These are phyloP conservation scores for Subacronicta megacephala DNA, from an alignment of 2,888 invertebrate species.

Conservation along the genomic window DNA sequence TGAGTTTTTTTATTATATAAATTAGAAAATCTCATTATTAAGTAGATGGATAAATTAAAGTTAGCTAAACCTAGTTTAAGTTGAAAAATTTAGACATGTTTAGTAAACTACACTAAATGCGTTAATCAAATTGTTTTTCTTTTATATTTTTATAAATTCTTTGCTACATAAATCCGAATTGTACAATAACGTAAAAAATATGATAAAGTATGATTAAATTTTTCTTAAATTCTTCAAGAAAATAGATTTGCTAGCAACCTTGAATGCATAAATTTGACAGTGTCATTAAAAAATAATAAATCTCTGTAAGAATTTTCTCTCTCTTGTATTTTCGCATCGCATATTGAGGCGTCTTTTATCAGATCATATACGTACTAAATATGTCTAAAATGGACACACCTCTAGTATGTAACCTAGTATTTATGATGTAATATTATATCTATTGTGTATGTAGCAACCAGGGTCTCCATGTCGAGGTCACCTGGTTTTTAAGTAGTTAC, in stretches of 20 bases:
- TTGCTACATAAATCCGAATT: not conserved
- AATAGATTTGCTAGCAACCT: too few relatives aligned
- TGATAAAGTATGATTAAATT: too few relatives aligned
- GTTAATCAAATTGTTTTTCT: not conserved
- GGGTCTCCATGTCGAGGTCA: constrained; percentile 8
- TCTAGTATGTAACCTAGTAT: constrained; percentile 41
- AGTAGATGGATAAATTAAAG: constrained; percentile 38
- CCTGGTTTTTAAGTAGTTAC: constrained; percentile 34
- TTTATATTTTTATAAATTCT: too few relatives aligned
- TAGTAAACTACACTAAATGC: constrained; percentile 20
- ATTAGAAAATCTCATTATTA: constrained; percentile 32
- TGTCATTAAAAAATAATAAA: too few relatives aligned
- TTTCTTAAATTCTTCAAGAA: too few relatives aligned
- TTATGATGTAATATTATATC: constrained; percentile 44
- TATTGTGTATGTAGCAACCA: constrained; percentile 18
- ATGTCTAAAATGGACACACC: constrained; percentile 22
- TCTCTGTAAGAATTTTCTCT: too few relatives aligned
- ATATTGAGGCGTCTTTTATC: too few relatives aligned
- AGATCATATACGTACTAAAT: too few relatives aligned
- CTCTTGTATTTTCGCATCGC: too few relatives aligned
- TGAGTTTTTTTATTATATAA: constrained; percentile 28
- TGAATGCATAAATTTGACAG: too few relatives aligned
- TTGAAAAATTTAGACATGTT: constrained; percentile 25
- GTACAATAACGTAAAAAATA: not conserved
- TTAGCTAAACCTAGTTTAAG: constrained; percentile 26